Evolutionary conservation across 2,888 invertebrate species (phyloP).

Genomic region (Amblyjoppa fuscipennis): DNA sequence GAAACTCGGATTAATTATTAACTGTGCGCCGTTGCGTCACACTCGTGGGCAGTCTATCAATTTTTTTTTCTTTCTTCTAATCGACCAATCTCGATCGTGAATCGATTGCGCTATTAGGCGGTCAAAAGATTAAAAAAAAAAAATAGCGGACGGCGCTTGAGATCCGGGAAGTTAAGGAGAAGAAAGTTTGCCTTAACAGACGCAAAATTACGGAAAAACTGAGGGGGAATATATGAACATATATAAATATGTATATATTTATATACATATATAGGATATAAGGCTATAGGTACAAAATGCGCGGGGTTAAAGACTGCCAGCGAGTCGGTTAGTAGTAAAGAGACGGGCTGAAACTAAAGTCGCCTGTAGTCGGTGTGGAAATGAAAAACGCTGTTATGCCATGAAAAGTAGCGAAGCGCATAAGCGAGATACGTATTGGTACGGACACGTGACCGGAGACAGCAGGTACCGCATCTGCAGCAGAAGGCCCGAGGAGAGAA

Average conservation of each 20-base stretch:
- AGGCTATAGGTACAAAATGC: neutral
- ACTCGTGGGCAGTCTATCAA: neutral
- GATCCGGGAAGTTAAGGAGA: constrained; percentile 44
- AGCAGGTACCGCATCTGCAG: constrained; percentile 30
- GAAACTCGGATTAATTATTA: neutral
- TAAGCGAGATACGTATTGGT: constrained; percentile 43
- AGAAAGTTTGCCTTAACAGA: constrained; percentile 31
- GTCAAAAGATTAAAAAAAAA: neutral
- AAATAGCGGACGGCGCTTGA: neutral
- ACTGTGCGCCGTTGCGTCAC: neutral
- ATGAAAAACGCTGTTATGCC: neutral
- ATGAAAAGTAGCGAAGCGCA: neutral
- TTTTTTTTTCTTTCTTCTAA: constrained; percentile 36
- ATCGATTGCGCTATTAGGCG: constrained; percentile 41
- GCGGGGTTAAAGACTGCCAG: constrained; percentile 53
- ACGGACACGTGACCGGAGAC: constrained; percentile 58
- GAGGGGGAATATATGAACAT: neutral
- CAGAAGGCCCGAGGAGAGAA: constrained; percentile 25
- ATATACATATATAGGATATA: neutral
- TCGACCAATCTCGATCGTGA: constrained; percentile 25
- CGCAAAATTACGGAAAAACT: constrained; percentile 39
- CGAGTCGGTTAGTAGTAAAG: constrained; percentile 38
- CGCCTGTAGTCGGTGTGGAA: neutral
- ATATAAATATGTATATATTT: neutral
- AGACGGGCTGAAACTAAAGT: constrained; percentile 8